Conservation (phyloP, 2,888 invertebrate species). For the Polydrusus tereticollis region DNA sequence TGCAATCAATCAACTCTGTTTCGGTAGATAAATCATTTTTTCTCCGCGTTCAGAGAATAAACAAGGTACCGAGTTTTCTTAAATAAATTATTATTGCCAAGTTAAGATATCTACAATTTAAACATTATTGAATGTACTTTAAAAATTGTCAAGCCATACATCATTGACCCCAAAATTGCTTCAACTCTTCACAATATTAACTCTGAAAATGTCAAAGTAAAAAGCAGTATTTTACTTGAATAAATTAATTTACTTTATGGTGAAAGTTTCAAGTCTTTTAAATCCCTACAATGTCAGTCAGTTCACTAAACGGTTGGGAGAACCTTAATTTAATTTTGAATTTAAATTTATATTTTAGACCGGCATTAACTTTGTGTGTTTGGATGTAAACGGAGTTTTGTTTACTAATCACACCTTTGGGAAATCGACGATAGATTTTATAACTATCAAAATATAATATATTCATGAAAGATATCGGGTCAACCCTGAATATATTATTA, state of each 20-base stretch:
- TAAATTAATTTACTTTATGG: slow-evolving; percentile 46
- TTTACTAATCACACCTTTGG: slow-evolving; percentile 6
- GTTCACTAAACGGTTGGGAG: slow-evolving; percentile 11
- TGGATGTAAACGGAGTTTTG: not conserved
- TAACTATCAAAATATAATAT: not conserved
- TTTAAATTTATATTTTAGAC: slow-evolving; percentile 33
- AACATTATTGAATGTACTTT: too few species aligned
- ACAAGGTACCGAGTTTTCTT: too few species aligned
- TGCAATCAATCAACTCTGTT: too few species aligned
- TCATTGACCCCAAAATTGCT: too few species aligned
- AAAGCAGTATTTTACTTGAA: slow-evolving; percentile 27
- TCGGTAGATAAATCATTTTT: too few species aligned
- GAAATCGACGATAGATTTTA: not conserved
- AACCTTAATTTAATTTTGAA: slow-evolving; percentile 39
- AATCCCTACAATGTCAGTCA: slow-evolving; percentile 26
- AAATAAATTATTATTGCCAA: too few species aligned
- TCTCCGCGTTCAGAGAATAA: too few species aligned
- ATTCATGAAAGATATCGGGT: not conserved
- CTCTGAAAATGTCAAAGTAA: not conserved
- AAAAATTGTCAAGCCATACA: too few species aligned
- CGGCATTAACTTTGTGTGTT: not conserved
- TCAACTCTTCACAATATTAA: too few species aligned
- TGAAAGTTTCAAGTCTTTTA: slow-evolving; percentile 43
- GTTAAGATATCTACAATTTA: too few species aligned
- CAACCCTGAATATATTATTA: not conserved